phyloP scores from a whole-genome alignment of 2,888 invertebrate genomes.

The Melitaea athalia region DNA sequence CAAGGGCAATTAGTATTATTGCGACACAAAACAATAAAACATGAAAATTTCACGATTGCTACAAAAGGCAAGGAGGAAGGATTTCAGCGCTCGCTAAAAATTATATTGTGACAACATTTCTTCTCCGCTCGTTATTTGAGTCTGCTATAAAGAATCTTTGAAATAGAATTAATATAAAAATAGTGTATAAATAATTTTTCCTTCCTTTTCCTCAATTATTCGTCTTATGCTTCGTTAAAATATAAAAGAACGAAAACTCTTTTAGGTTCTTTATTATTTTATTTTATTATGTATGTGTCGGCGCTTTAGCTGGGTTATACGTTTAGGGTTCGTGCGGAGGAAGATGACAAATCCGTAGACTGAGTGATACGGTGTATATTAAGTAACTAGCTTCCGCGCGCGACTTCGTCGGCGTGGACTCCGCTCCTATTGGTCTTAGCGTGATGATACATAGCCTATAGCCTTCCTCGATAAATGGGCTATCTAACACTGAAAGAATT shows the following conservation, averaged over 20 bases:
- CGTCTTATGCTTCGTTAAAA: not conserved
- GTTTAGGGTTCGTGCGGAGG: no score
- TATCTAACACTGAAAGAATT: no score
- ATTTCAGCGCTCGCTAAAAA: conserved; percentile 1
- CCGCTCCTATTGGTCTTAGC: no score
- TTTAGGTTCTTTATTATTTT: no score
- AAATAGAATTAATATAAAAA: not conserved
- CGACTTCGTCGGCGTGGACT: no score
- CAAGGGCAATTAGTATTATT: not conserved
- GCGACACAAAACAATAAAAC: not conserved
- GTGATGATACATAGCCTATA: no score
- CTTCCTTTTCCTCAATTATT: not conserved
- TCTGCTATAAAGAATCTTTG: not conserved
- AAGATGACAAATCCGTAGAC: no score
- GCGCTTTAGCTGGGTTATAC: no score
- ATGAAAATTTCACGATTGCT: not conserved
- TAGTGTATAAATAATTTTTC: not conserved
- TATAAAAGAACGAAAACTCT: not conserved
- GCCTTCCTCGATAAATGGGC: no score
- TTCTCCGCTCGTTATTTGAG: not conserved
- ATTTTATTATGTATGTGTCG: not conserved
- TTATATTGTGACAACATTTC: not conserved
- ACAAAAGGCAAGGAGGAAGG: not conserved
- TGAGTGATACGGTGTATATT: no score
- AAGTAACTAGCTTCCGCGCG: no score